phyloP scores from a whole-genome alignment of 53 echinoderm and acorn worm genomes.

The Actinopyga echinites region DNA sequence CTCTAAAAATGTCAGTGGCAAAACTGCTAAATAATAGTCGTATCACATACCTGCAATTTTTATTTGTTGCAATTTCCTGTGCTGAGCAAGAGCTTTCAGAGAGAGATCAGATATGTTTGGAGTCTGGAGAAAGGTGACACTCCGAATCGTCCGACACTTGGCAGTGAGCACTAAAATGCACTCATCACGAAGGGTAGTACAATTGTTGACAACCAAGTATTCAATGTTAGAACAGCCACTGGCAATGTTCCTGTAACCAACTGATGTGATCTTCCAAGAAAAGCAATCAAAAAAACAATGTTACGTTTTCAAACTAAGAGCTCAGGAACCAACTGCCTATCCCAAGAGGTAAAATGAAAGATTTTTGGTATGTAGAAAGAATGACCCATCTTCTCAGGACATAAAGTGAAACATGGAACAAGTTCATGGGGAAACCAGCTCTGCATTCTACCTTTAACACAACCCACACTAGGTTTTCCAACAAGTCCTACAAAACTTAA shows the following conservation, averaged over 20 bases:
- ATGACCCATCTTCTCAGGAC: too few species aligned
- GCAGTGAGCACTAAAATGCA: slow-evolving; percentile 82
- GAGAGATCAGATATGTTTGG: slow-evolving; percentile 90
- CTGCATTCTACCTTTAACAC: too few species aligned
- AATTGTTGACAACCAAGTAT: slow-evolving; percentile 77
- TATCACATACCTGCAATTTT: slow-evolving; percentile 73
- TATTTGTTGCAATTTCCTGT: slow-evolving; percentile 80
- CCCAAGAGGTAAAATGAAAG: too few species aligned
- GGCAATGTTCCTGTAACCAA: slow-evolving; percentile 94
- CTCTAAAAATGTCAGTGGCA: background rate
- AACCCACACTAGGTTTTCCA: too few species aligned
- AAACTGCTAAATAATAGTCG: background rate
- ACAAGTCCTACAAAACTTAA: too few species aligned
- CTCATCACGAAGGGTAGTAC: slow-evolving; percentile 75
- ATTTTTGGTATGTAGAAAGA: too few species aligned
- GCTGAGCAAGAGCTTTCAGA: slow-evolving; percentile 83
- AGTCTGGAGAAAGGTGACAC: slow-evolving; percentile 77
- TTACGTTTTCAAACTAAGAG: too few species aligned
- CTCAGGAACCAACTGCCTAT: too few species aligned
- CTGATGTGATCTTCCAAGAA: slow-evolving; percentile 71
- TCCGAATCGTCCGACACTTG: slow-evolving; percentile 81
- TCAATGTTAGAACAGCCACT: slow-evolving; percentile 93
- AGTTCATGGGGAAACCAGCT: too few species aligned
- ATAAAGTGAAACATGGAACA: too few species aligned
- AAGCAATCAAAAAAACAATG: too few species aligned